Conservation (phyloP, 2,888 invertebrate species). For the Cordilura impudica region DNA sequence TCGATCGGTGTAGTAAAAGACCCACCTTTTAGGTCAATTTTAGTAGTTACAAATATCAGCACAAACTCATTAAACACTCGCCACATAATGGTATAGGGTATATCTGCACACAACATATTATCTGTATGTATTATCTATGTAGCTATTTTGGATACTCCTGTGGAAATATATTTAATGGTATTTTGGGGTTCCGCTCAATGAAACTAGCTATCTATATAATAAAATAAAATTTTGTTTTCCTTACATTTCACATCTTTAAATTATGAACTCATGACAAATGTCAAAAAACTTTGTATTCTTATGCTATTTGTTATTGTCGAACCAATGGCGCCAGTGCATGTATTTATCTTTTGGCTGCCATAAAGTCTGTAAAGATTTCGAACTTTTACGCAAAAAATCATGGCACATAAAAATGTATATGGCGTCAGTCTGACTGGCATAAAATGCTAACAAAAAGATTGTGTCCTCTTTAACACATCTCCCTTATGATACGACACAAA, state of each 20-base stretch:
- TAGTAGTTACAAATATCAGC: too few species aligned
- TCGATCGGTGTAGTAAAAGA: too few species aligned
- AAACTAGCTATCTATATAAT: too few species aligned
- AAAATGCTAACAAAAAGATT: slow-evolving; percentile 44
- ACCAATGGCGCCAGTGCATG: slow-evolving; percentile 71
- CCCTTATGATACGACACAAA: not conserved
- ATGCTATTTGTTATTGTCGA: slow-evolving; percentile 49
- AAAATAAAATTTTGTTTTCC: not conserved
- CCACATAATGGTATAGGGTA: too few species aligned
- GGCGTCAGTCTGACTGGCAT: slow-evolving; percentile 73
- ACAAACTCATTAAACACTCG: too few species aligned
- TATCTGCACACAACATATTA: too few species aligned
- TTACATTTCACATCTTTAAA: not conserved
- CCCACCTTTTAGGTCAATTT: too few species aligned
- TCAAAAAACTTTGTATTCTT: slow-evolving; percentile 31
- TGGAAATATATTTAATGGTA: too few species aligned
- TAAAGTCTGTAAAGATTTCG: slow-evolving; percentile 68
- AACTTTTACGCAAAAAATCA: slow-evolving; percentile 17
- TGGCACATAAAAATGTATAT: slow-evolving; percentile 43
- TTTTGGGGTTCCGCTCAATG: too few species aligned
- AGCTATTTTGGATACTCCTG: too few species aligned
- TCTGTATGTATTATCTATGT: too few species aligned
- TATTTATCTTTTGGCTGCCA: slow-evolving; percentile 74
- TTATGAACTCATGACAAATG: not conserved
- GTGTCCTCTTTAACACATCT: not conserved